Percentiles rank a stretch among this genome's conserved stretches.
Conservation (phyloP, 2,888 invertebrate species). For the Ferrisia virgata region DNA sequence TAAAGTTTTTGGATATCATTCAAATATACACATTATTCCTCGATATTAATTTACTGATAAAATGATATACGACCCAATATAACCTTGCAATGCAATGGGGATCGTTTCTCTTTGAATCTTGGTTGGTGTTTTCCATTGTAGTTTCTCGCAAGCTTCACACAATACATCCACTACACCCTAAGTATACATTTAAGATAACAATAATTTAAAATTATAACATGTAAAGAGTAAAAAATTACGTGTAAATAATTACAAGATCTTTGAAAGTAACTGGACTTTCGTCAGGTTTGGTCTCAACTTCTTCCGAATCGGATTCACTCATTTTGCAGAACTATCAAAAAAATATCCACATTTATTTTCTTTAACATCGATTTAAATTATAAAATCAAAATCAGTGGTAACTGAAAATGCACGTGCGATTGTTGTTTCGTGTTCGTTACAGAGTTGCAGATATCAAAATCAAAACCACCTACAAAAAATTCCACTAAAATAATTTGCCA, state of each 20-base stretch:
- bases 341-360: no score
- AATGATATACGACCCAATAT: no score
- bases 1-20: no score
- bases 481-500: neutral
- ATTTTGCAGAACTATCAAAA: neutral
- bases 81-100: constrained; percentile 86
- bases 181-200: constrained; percentile 47
- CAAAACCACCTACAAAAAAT: no score
- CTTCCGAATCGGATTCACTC: neutral
- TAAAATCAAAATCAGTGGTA: no score
- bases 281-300: neutral
- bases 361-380: no score
- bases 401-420: neutral
- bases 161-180: constrained; percentile 88
- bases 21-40: no score
- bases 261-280: neutral
- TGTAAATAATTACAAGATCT: constrained; percentile 23
- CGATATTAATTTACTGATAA: no score
- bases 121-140: constrained; percentile 93
- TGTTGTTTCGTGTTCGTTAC: neutral
- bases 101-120: constrained; percentile 94
- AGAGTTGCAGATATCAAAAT: no score
- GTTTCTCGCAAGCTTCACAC: constrained; percentile 83
- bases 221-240: neutral
- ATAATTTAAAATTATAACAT: neutral